Conservation (phyloP, 2,797 vertebrate genomes). For the Melanotaenia trifasciata region DNA sequence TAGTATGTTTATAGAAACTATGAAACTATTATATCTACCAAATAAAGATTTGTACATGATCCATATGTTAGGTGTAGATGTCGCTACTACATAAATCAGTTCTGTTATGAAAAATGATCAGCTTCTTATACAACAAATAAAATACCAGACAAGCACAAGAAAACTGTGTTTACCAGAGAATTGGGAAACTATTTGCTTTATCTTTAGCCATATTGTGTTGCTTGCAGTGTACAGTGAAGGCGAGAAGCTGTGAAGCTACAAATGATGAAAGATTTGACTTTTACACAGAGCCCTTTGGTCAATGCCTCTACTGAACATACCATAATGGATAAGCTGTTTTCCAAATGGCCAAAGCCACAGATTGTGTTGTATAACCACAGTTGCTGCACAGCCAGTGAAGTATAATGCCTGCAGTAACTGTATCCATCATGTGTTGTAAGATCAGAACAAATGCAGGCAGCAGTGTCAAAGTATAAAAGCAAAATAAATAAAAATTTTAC, state of each 20-base stretch:
- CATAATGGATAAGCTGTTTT: conserved; percentile 76
- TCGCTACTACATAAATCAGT: conserved; percentile 3
- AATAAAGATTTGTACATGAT: conserved; percentile 5
- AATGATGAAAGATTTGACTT: conserved; percentile 61
- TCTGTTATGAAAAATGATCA: conserved; percentile 35
- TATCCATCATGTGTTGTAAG: conserved; percentile 51
- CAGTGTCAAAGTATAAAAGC: neutral
- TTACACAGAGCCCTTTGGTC: conserved; percentile 44
- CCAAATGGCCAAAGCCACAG: conserved; percentile 63
- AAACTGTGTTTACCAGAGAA: neutral
- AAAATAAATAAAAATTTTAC: neutral
- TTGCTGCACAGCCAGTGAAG: conserved; percentile 38
- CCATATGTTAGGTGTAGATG: conserved; percentile 1
- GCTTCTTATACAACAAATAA: conserved; percentile 12
- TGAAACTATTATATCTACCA: no score
- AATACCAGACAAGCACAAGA: conserved; percentile 16
- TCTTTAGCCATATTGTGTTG: conserved; percentile 20
- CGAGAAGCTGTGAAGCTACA: conserved; percentile 39
- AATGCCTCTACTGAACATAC: conserved; percentile 54
- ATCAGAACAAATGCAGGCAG: conserved; percentile 25
- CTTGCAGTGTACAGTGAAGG: conserved; percentile 22
- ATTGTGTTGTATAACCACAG: conserved; percentile 53
- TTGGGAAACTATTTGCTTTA: conserved; percentile 3
- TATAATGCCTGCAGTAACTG: conserved; percentile 53
- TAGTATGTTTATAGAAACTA: no score